phyloP scores from a whole-genome alignment of 2,888 invertebrate species.

The Chironomus riparius region DNA sequence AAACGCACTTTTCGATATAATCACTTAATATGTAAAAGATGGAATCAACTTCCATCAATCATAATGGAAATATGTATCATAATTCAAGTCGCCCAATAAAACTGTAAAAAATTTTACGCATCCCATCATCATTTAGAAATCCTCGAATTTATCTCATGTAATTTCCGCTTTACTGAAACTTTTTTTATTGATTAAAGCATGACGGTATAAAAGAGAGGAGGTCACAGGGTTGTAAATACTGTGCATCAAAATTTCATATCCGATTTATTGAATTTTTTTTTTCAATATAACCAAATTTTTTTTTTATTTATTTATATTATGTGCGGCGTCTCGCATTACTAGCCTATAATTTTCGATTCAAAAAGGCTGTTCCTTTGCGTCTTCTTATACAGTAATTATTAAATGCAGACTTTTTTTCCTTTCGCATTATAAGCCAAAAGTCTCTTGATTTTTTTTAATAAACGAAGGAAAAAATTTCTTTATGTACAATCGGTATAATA shows the following conservation, averaged over 20 bases:
- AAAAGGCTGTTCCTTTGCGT: background rate
- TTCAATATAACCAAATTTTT: background rate
- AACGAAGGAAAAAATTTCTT: background rate
- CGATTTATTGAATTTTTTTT: background rate
- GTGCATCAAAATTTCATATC: background rate
- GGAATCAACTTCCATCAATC: background rate
- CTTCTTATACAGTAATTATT: background rate
- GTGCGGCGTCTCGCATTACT: background rate
- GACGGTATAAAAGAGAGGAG: background rate
- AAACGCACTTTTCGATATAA: background rate
- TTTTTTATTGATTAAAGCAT: no score
- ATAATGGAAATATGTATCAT: background rate
- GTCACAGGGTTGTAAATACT: background rate
- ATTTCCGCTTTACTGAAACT: no score
- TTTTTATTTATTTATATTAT: background rate
- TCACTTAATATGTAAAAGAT: background rate
- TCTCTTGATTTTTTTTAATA: background rate
- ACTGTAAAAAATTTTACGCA: background rate
- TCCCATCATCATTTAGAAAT: background rate
- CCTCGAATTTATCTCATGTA: background rate
- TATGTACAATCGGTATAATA: background rate
- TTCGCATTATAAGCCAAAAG: background rate
- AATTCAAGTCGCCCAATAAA: no score
- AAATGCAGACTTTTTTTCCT: background rate
- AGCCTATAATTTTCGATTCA: slow-evolving; percentile 6